These are phyloP conservation scores for Halocynthia aurantium DNA, from an alignment of 23 tunicate species.

Conservation along the genomic window DNA sequence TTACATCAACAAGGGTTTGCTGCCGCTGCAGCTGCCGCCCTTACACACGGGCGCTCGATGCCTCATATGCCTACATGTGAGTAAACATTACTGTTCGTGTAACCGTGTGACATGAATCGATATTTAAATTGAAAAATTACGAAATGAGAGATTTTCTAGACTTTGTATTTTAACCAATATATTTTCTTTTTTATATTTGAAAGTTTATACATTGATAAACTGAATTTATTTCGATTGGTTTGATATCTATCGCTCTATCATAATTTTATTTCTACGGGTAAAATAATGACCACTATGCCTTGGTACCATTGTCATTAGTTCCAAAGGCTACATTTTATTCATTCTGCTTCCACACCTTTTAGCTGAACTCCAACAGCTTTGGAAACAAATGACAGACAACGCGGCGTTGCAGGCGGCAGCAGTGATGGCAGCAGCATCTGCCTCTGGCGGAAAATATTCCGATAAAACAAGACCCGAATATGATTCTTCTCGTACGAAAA, in stretches of 20 bases:
- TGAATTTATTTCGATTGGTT: not conserved
- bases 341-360: not conserved
- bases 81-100: not conserved
- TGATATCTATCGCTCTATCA: not conserved
- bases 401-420: conserved; percentile 23
- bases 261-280: too few species aligned
- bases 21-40: conserved; percentile 81
- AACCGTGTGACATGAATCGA: not conserved
- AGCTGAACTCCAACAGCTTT: conserved; percentile 23
- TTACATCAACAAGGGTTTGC: conserved; percentile 52
- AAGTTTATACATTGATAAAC: not conserved
- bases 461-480: not conserved
- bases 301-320: not conserved
- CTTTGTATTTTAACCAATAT: not conserved
- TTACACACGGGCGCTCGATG: conserved; percentile 29
- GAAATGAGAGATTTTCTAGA: not conserved
- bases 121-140: not conserved
- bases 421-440: conserved; percentile 3
- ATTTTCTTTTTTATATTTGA: not conserved
- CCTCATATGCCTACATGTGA: conserved; percentile 18
- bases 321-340: not conserved
- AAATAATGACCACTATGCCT: too few species aligned
- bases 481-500: not conserved
- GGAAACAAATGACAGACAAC: conserved; percentile 26
- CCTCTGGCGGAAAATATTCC: not conserved